Base-by-base conservation (phyloP, 1,140 invertebrate species). In the Drosophila nigromelanica region DNA sequence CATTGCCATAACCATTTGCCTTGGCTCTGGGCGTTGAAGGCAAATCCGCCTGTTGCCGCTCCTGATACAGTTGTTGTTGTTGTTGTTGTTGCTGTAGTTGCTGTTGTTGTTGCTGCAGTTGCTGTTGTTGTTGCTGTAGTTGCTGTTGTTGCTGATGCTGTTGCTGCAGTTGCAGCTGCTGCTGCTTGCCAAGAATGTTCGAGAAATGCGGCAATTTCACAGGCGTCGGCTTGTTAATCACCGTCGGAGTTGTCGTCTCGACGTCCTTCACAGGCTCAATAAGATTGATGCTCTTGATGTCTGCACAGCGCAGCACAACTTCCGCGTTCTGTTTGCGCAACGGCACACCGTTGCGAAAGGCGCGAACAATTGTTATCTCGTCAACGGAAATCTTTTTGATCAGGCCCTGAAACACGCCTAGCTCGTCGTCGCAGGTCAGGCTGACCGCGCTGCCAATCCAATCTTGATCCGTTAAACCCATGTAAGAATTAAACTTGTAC, bases 321-420 rank as follows among this genome's bases (percentile, higher is more conserved):
- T 94, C 92, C 7, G 93, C 91, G 33, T 94, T 92, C 43, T 93
- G 92, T 77, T 94, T 91, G 35, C 83, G 89, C 52, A 92, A 92
- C 43, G 96, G 96, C 18, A 97, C 94, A 5, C 96, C 96, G 93
- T 98, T 97, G 68, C 95, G 94, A 91, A 96, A 97, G 7, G 95
- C 95, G 90, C 96, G 95, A 11, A 93, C 94, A 33, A 98, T 93
- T 3, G 95, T 96, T 42, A 98, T 94, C 27, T 94, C 94, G 73
- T 93, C 92, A 47, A 94, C 93, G 73, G 96, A 95, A 11, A 97
- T 95, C 81, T 94, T 93, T 21, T 94, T 91, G 59, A 98, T 97
- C 80, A 96, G 95, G 15, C 97, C 97, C 91, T 97, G 96, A 89
- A 92, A 92, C 12, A 92, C 86, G 54, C 91, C 91, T 52, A 92